Percentiles rank a stretch among this genome's conserved stretches.
These are phyloP conservation scores for Catocala fraxini DNA, from an alignment of 2,888 invertebrate species.

Conservation along the genomic window DNA sequence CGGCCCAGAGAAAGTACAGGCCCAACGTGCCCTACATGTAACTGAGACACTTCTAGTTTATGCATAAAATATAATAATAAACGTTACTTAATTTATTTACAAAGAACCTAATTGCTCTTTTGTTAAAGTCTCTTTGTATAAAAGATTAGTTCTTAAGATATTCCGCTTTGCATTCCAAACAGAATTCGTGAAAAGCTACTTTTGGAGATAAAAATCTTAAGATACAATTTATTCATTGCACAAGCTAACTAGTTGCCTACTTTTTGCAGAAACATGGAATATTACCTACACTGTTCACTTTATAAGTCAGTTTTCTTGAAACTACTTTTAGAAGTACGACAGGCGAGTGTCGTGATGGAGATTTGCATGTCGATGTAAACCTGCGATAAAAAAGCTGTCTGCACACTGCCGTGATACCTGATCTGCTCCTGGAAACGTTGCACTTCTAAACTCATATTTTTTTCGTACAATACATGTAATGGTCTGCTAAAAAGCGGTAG, in stretches of 20 bases:
- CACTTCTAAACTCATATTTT: constrained; percentile 22
- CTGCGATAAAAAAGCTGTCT: constrained; percentile 56
- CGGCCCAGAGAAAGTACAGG: constrained; percentile 45
- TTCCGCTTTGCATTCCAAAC: constrained; percentile 45
- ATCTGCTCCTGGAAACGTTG: constrained; percentile 48
- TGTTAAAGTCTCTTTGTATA: constrained; percentile 40
- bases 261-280: constrained; percentile 49
- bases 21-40: constrained; percentile 35
- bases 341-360: constrained; percentile 61
- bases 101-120: constrained; percentile 48
- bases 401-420: constrained; percentile 47
- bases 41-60: constrained; percentile 38
- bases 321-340: constrained; percentile 56
- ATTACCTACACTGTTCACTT: constrained; percentile 48
- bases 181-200: constrained; percentile 51
- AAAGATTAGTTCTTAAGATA: constrained; percentile 44
- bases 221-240: constrained; percentile 50
- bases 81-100: constrained; percentile 37
- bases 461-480: constrained; percentile 15
- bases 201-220: constrained; percentile 51
- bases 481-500: constrained; percentile 32
- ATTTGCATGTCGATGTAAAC: constrained; percentile 68
- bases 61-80: constrained; percentile 35
- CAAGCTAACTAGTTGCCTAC: constrained; percentile 46
- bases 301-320: constrained; percentile 57